Evolutionary conservation across 2,888 invertebrate species (phyloP).

Genomic region (Drosophila lutescens): DNA sequence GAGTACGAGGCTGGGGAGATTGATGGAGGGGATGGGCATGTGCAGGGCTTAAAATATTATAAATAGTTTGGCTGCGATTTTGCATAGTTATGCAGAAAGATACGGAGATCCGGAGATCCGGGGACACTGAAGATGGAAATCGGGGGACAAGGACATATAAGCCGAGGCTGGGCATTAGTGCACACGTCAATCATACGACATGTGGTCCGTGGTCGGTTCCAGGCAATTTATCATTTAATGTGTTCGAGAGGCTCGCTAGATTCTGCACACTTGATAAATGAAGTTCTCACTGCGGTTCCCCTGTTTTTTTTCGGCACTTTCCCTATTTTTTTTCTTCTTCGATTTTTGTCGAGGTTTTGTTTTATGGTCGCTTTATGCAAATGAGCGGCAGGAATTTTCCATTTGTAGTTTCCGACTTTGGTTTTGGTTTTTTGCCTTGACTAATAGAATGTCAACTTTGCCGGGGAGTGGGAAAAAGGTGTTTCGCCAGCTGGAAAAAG

Average conservation of each 20-base stretch:
- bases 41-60: conserved; percentile 55
- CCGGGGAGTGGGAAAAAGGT: conserved; percentile 27
- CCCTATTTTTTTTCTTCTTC: conserved; percentile 29
- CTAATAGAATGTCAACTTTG: conserved; percentile 44
- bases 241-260: conserved; percentile 28
- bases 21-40: conserved; percentile 1
- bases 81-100: conserved; percentile 36
- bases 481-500: conserved; percentile 19
- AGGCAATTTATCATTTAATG: conserved; percentile 64
- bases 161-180: conserved; percentile 58
- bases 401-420: conserved; percentile 36
- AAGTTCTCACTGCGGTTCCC: conserved; percentile 44
- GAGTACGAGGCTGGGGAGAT: conserved; percentile 8
- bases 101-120: neutral
- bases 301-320: conserved; percentile 20
- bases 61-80: conserved; percentile 67
- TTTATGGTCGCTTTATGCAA: conserved; percentile 76
- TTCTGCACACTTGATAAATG: conserved; percentile 64
- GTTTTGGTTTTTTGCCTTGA: conserved; percentile 8
- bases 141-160: conserved; percentile 2
- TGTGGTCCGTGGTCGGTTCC: conserved; percentile 58
- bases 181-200: conserved; percentile 76
- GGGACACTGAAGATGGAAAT: neutral
- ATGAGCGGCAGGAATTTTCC: conserved; percentile 43
- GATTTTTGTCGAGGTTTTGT: conserved; percentile 54